Percentiles rank a stretch among this genome's conserved stretches.
Evolutionary conservation across 2,113 vertebrate species (phyloP).

Genomic region (Zosterops borbonicus): DNA sequence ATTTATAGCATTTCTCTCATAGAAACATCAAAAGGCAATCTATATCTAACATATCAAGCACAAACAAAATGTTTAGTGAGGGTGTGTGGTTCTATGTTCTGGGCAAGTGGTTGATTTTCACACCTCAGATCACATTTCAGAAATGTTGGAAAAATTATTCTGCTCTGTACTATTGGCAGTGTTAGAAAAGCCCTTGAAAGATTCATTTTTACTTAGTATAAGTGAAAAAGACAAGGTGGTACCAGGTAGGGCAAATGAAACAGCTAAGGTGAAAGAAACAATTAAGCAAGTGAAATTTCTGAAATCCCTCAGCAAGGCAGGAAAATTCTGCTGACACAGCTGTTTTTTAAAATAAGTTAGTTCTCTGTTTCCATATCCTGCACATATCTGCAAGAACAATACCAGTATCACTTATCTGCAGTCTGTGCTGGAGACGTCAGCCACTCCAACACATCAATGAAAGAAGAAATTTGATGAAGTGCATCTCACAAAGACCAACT

Average conservation of each 20-base stretch:
- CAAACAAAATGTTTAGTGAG: neutral
- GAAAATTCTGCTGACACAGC: slow-evolving; percentile 6
- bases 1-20: neutral
- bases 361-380: neutral
- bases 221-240: neutral
- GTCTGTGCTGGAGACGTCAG: neutral
- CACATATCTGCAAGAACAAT: neutral
- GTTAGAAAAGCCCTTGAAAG: neutral
- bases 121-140: neutral
- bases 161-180: neutral
- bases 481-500: neutral
- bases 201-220: neutral
- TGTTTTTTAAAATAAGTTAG: neutral
- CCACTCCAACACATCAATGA: neutral
- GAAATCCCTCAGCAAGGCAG: neutral
- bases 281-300: neutral
- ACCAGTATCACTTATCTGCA: neutral
- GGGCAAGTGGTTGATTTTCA: neutral
- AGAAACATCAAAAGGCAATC: neutral
- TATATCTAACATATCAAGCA: neutral
- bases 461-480: neutral
- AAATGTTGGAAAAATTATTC: neutral
- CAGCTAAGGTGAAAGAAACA: neutral
- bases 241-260: neutral
- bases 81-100: neutral